A percentile compares a stretch with the other conserved stretches of the same genome.
phyloP scores from a whole-genome alignment of 1,140 invertebrate genomes.

The Diorhabda sublineata region DNA sequence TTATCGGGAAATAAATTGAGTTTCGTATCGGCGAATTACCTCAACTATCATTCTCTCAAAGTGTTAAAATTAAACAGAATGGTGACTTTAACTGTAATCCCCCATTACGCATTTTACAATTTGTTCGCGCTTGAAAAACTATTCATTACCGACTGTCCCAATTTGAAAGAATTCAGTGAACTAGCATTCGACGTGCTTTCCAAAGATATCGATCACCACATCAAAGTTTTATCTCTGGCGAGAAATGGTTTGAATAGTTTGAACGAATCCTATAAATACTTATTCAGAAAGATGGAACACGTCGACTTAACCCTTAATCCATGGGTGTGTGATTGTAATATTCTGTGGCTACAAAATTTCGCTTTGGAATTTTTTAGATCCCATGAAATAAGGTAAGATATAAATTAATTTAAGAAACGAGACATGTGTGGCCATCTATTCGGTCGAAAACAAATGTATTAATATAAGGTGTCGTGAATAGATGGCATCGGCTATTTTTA shows the following conservation, averaged over 20 bases:
- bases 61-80: slow-evolving; percentile 38
- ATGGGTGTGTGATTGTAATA: slow-evolving; percentile 41
- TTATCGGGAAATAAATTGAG: slow-evolving; percentile 41
- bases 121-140: slow-evolving; percentile 39
- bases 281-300: slow-evolving; percentile 36
- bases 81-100: slow-evolving; percentile 33
- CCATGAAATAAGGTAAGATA: slow-evolving; percentile 35
- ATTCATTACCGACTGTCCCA: slow-evolving; percentile 36
- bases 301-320: slow-evolving; percentile 42
- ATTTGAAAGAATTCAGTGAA: slow-evolving; percentile 36
- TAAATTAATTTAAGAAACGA: too few species aligned
- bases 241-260: slow-evolving; percentile 38
- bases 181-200: slow-evolving; percentile 39
- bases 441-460: too few species aligned
- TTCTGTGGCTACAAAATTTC: slow-evolving; percentile 41
- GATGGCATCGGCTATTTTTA: too few species aligned
- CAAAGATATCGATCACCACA: slow-evolving; percentile 27
- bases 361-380: slow-evolving; percentile 27
- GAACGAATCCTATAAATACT: slow-evolving; percentile 36
- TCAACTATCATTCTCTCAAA: slow-evolving; percentile 39
- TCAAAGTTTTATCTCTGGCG: slow-evolving; percentile 36
- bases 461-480: too few species aligned
- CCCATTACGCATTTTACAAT: slow-evolving; percentile 44
- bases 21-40: slow-evolving; percentile 32
- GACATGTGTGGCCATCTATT: too few species aligned